phyloP scores from a whole-genome alignment of 53 echinoderm and acorn worm species.

The Apostichopus leukothele region DNA sequence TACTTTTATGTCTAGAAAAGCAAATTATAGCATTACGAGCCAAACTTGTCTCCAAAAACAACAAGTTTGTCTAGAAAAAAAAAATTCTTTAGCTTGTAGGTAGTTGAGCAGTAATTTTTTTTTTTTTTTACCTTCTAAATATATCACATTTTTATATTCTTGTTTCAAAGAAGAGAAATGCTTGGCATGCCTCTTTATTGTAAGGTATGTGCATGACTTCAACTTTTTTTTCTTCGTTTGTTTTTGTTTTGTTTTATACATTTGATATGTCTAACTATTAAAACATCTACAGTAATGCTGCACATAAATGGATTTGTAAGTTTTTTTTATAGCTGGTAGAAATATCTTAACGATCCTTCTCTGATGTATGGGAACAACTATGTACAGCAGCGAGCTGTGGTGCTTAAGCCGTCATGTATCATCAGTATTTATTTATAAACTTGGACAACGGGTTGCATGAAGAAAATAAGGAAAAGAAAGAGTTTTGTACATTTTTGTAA shows the following conservation, averaged over 20 bases:
- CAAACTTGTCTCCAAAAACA: too few relatives aligned
- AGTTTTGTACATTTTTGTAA: not conserved
- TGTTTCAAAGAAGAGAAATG: not conserved
- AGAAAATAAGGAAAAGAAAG: not conserved
- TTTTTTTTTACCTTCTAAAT: not conserved
- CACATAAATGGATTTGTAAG: slow-evolving; percentile 34
- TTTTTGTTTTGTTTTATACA: slow-evolving; percentile 22
- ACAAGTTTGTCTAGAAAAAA: too few relatives aligned
- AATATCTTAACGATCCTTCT: too few relatives aligned
- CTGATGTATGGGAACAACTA: too few relatives aligned
- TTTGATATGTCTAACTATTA: slow-evolving; percentile 31
- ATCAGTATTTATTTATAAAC: not conserved
- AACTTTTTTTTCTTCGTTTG: not conserved
- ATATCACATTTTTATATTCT: not conserved
- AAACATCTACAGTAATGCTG: slow-evolving; percentile 48
- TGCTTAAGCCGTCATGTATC: not conserved
- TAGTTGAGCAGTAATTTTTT: slow-evolving; percentile 7
- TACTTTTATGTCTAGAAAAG: too few relatives aligned
- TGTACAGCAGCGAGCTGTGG: too few relatives aligned
- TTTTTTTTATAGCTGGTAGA: not conserved
- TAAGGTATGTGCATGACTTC: too few relatives aligned
- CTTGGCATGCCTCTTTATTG: not conserved
- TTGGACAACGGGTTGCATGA: not conserved
- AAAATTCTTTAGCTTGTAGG: not conserved
- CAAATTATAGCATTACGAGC: too few relatives aligned